Conservation (phyloP, 2,888 invertebrate species). For the Acleris holmiana region DNA sequence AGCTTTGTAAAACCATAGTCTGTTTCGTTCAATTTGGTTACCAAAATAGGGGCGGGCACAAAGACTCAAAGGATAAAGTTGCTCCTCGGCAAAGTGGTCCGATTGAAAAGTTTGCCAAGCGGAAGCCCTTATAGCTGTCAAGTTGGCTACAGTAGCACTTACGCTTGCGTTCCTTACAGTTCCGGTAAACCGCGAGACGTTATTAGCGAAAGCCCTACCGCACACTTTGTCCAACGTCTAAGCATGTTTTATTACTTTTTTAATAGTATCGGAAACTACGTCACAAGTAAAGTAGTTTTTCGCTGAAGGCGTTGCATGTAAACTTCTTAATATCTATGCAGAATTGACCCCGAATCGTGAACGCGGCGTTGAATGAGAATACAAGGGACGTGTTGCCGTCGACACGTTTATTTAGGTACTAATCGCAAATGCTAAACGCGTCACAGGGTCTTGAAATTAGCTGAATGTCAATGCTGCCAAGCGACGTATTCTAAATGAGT, state of each 20-base stretch:
- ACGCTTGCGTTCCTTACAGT: conserved; percentile 46
- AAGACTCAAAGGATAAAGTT: conserved; percentile 65
- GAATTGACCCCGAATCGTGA: too few relatives aligned
- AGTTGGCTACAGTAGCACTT: conserved; percentile 55
- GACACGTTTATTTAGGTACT: not conserved
- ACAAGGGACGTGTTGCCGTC: too few relatives aligned
- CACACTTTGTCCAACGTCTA: conserved; percentile 33
- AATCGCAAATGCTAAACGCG: not conserved
- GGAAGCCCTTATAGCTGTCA: conserved; percentile 57
- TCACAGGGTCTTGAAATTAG: conserved; percentile 2
- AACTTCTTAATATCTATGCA: too few relatives aligned
- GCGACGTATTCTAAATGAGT: conserved; percentile 22
- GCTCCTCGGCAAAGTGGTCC: conserved; percentile 57
- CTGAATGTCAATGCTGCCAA: conserved; percentile 3
- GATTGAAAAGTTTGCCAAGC: conserved; percentile 66
- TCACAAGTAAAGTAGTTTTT: conserved; percentile 5
- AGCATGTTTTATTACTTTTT: conserved; percentile 33
- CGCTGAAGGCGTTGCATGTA: too few relatives aligned
- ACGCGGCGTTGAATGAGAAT: too few relatives aligned
- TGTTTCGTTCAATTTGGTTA: conserved; percentile 62
- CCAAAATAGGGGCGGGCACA: conserved; percentile 58
- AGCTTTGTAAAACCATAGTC: conserved; percentile 51
- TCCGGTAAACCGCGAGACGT: conserved; percentile 42
- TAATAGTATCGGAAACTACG: conserved; percentile 17
- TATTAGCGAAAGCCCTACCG: conserved; percentile 31